Evolutionary conservation across 1,140 invertebrate species (phyloP), one percentile per base, ranked within the genome.

Genomic region (Brachionus paranguensis): DNA sequence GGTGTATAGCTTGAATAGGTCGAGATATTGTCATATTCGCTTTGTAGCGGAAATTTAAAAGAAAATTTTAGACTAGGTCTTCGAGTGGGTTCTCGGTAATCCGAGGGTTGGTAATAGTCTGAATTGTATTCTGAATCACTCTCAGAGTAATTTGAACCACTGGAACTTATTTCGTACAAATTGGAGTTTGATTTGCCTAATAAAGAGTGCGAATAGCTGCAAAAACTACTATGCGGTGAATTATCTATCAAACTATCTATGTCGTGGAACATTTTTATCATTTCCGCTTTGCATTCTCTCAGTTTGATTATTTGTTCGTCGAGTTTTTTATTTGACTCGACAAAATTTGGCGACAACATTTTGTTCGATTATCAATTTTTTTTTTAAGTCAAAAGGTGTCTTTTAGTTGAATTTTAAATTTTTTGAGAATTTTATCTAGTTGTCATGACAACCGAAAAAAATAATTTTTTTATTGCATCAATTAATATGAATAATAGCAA

Each of bases 251-350:
- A 47, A 14, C 10, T 76, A 12, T 76, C 72, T 3, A 76, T 11
- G 27, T 76, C 72, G 17, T 76, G 20, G 17, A 76, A 76, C 72
- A 76, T 76, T 10, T 33, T 24, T 14, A 76, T 45, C 72, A 76
- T 76, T 24, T 76, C 72, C 3, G 72, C 72, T 47, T 76, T 76
- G 11, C 72, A 76, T 76, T 50, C 20, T 76, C 72, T 12, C 5
- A 76, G 24, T 17, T 76, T 76, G 8, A 27, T 76, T 47, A 76
- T 76, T 76, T 76, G 72, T 2, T 24, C 72, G 50, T 76, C 72
- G 2, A 76, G 72, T 50, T 76, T 76, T 50, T 53, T 76, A 17
- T 76, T 76, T 53, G 72, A 27, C n/a, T 76, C 72, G 20, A 11
- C 27, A 4, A 50, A 53, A 76, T 24, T 27, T 5, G 72, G 45